Conservation (phyloP, 2,797 vertebrate species). For the Gephyroberyx darwinii region DNA sequence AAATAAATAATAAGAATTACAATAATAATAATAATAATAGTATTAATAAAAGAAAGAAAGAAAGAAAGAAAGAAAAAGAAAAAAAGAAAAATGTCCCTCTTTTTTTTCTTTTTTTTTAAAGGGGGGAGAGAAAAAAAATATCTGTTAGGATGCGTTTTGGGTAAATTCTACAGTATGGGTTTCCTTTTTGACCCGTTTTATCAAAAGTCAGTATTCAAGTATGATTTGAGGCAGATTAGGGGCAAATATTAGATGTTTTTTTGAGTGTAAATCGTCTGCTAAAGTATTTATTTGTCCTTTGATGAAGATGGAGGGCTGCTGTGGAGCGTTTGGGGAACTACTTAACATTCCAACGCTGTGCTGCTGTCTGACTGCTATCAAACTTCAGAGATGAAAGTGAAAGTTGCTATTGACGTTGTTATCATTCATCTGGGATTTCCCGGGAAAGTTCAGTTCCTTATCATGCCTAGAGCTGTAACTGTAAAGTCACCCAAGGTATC, state of each 20-base stretch:
- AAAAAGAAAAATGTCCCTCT: too few relatives aligned
- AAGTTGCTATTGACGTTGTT: constrained; percentile 41
- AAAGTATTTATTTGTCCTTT: constrained; percentile 23
- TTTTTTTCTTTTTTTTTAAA: too few relatives aligned
- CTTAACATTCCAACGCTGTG: constrained; percentile 43
- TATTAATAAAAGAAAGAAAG: too few relatives aligned
- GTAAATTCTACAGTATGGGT: too few relatives aligned
- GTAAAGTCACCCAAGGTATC: constrained; percentile 10
- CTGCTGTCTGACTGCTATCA: constrained; percentile 28
- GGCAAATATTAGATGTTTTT: constrained; percentile 9
- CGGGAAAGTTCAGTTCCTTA: constrained; percentile 21
- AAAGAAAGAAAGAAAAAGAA: too few relatives aligned
- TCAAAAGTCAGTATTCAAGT: neutral
- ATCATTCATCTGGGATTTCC: constrained; percentile 54
- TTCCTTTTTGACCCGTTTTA: neutral
- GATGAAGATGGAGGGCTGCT: constrained; percentile 9
- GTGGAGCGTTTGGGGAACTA: constrained; percentile 29
- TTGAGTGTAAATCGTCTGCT: constrained; percentile 3
- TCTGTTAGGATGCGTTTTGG: too few relatives aligned
- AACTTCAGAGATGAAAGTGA: constrained; percentile 52
- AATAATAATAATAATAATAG: too few relatives aligned
- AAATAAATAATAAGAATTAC: too few relatives aligned
- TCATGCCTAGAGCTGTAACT: neutral
- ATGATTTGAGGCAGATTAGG: neutral
- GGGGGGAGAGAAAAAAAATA: too few relatives aligned